Percentiles rank a stretch among this genome's conserved stretches.
phyloP scores from a whole-genome alignment of 1,140 invertebrate species.

The Globodera rostochiensis region DNA sequence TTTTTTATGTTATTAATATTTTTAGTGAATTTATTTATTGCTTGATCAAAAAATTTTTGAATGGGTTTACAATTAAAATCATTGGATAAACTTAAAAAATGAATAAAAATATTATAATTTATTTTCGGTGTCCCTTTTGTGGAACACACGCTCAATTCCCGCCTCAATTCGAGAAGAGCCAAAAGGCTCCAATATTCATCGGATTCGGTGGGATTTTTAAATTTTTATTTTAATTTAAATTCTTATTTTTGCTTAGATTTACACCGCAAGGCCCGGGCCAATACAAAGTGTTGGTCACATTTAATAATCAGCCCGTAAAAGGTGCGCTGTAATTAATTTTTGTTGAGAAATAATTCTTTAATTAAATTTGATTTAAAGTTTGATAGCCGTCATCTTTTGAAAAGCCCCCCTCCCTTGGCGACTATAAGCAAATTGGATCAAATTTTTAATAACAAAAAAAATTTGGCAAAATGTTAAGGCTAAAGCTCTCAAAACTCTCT shows the following conservation, averaged over 20 bases:
- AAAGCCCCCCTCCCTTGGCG: background rate
- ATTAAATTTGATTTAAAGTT: background rate
- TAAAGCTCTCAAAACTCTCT: no score
- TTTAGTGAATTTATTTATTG: no score
- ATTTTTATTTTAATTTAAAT: background rate
- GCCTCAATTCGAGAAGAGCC: slow-evolving; percentile 81
- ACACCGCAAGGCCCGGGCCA: slow-evolving; percentile 85
- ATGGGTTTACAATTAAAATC: slow-evolving; percentile 1
- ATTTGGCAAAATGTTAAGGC: no score
- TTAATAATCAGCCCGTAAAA: slow-evolving; percentile 92
- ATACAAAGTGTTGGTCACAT: slow-evolving; percentile 88
- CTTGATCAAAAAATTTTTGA: background rate
- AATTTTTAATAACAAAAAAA: no score
- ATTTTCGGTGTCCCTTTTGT: slow-evolving; percentile 77
- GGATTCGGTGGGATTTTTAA: background rate
- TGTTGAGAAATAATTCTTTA: background rate
- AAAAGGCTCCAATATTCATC: slow-evolving; percentile 57
- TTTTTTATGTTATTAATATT: no score
- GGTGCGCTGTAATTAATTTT: slow-evolving; percentile 6
- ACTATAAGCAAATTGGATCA: no score
- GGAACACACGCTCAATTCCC: slow-evolving; percentile 74
- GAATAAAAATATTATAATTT: background rate
- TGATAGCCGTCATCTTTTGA: background rate
- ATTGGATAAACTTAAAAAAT: background rate
- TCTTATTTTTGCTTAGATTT: slow-evolving; percentile 68